Evolutionary conservation across 1,140 invertebrate species (phyloP).

Genomic region (Chelonus insularis): DNA sequence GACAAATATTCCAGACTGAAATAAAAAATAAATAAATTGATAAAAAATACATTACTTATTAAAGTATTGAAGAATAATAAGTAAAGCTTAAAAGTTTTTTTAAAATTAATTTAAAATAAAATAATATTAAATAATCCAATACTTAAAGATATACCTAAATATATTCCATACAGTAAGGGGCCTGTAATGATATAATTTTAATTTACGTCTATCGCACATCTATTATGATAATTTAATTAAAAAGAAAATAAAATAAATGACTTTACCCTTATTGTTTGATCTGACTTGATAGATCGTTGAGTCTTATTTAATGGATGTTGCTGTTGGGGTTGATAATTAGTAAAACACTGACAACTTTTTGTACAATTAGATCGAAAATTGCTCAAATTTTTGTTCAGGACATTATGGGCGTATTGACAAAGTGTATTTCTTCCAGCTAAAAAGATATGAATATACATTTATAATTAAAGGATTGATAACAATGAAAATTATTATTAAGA

Average conservation of each 20-base stretch:
- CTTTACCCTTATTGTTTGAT: slow-evolving; percentile 47
- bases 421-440: slow-evolving; percentile 6
- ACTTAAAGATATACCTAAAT: slow-evolving; percentile 54
- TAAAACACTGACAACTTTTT: slow-evolving; percentile 52
- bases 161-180: slow-evolving; percentile 55
- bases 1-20: slow-evolving; percentile 32
- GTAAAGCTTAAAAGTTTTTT: not conserved
- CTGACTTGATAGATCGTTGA: slow-evolving; percentile 50
- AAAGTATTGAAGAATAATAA: slow-evolving; percentile 12
- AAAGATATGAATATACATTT: not conserved
- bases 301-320: slow-evolving; percentile 34
- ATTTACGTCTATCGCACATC: slow-evolving; percentile 27
- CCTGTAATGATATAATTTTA: slow-evolving; percentile 53
- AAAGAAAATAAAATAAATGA: slow-evolving; percentile 5
- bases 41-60: slow-evolving; percentile 4
- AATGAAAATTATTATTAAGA: slow-evolving; percentile 20
- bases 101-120: slow-evolving; percentile 2
- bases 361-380: slow-evolving; percentile 38
- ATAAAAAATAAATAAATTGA: slow-evolving; percentile 28
- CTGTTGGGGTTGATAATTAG: slow-evolving; percentile 13
- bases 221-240: slow-evolving; percentile 2
- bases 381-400: slow-evolving; percentile 39
- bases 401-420: slow-evolving; percentile 43
- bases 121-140: too few species aligned
- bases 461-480: not conserved